Percentiles rank a stretch among this genome's conserved stretches.
phyloP scores from a whole-genome alignment of 2,888 invertebrate species.

The Bedellia somnulentella region DNA sequence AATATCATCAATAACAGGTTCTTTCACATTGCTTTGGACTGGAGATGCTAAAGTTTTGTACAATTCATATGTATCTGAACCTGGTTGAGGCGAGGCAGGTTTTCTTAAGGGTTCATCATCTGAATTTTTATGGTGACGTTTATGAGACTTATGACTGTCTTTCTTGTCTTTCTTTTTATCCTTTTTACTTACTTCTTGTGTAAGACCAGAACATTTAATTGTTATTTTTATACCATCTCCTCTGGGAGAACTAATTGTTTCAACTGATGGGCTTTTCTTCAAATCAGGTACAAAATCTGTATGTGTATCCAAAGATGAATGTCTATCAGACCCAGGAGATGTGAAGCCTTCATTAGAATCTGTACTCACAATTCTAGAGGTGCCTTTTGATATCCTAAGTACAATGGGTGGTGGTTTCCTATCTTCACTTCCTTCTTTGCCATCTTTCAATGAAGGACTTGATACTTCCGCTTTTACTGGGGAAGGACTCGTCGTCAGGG shows the following conservation, averaged over 20 bases:
- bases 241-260: slow-evolving; percentile 49
- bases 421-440: slow-evolving; percentile 46
- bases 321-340: slow-evolving; percentile 54
- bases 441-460: slow-evolving; percentile 49
- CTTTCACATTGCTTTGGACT: slow-evolving; percentile 21
- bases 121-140: slow-evolving; percentile 42
- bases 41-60: slow-evolving; percentile 58
- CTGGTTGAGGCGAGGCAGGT: slow-evolving; percentile 51
- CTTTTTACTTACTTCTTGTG: slow-evolving; percentile 34
- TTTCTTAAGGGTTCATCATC: slow-evolving; percentile 34
- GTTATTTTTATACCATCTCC: slow-evolving; percentile 56
- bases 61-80: slow-evolving; percentile 49
- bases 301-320: slow-evolving; percentile 49
- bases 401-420: slow-evolving; percentile 79
- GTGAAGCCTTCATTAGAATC: slow-evolving; percentile 65
- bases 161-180: slow-evolving; percentile 52
- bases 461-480: slow-evolving; percentile 34
- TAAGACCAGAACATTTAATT: slow-evolving; percentile 45
- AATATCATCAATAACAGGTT: slow-evolving; percentile 28
- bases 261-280: slow-evolving; percentile 42
- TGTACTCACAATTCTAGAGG: slow-evolving; percentile 66
- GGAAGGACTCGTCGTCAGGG: slow-evolving; percentile 38
- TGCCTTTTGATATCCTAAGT: slow-evolving; percentile 81
- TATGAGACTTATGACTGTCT: slow-evolving; percentile 54
- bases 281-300: slow-evolving; percentile 41